Base-by-base conservation (phyloP, 2,888 invertebrate genomes). In the Philaethria dido region DNA sequence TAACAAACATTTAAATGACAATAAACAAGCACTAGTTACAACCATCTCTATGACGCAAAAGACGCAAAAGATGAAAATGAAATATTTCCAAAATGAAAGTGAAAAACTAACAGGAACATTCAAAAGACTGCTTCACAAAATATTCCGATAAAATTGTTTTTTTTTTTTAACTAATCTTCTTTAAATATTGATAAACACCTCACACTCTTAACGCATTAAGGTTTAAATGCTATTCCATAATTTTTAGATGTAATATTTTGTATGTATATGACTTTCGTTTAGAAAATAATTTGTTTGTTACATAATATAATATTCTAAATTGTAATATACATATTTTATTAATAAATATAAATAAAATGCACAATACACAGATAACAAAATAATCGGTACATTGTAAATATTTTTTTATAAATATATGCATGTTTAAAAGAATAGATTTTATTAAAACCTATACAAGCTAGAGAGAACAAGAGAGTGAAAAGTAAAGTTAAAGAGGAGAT, bases 51-150 rank as follows among this genome's bases (percentile, higher is more conserved):
- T 44, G 29, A 18, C 16, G 14, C 18, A 47, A 45, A 18, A 11
- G 13, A 60, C 18, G 16, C 16, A 44, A 18, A 33, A 11, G 2
- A 57, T 42, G 20, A 25, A 4, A 52, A 29, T 16, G 11, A 1
- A 42, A n/a, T 57, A 39, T n/a, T 16, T 5, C 5, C 13, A 48
- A 36, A 36, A 36, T 54, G 22, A 16, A 54, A 42, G 9, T 11
- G n/a, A 50, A n/a, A 48, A 50, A 60, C 50, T 55, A 20, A 60
- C 59, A 64, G 64, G 64, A 64, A 65, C 64, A 50, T 42, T 47
- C 25, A 29, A 18, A 59, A 5, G 47, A 62, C 33, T 57, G 29
- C 50, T 52, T 52, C 50, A 29, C 25, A 48, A 59, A 59, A 36
- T 63, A 45, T 60, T 33, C 42, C 6, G 11, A 44, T 29, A 47